Percentiles rank a stretch among this genome's conserved stretches.
These are phyloP conservation scores for Himantopus leucocephalus DNA, from an alignment of 2,113 vertebrate species.

Conservation along the genomic window DNA sequence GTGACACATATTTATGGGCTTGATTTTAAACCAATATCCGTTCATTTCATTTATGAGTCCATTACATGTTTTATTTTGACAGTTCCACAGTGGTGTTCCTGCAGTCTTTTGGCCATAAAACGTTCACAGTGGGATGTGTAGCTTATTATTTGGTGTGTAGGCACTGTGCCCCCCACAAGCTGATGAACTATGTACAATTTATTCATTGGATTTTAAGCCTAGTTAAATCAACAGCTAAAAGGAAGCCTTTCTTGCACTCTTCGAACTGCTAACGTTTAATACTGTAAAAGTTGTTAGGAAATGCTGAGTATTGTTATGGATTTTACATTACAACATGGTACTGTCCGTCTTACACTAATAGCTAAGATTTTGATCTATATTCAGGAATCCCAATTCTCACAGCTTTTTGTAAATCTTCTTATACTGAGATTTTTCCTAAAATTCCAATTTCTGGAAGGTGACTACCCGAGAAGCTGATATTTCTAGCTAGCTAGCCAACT, in stretches of 20 bases:
- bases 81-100: background rate
- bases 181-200: slow-evolving; percentile 50
- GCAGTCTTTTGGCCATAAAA: background rate
- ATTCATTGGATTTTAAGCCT: slow-evolving; percentile 54
- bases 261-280: background rate
- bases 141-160: slow-evolving; percentile 29
- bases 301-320: background rate
- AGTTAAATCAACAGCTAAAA: slow-evolving; percentile 32
- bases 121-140: background rate
- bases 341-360: background rate
- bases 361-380: background rate
- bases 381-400: background rate
- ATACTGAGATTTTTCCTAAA: background rate
- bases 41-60: slow-evolving; percentile 3
- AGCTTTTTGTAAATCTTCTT: background rate
- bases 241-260: background rate
- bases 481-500: background rate
- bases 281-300: background rate
- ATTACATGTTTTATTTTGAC: slow-evolving; percentile 9
- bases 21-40: slow-evolving; percentile 11
- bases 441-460: background rate
- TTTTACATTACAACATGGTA: background rate
- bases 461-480: background rate
- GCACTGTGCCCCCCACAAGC: background rate
- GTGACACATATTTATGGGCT: background rate